Conservation (phyloP, 1,140 invertebrate species). For the Aphaenogaster rudis region DNA sequence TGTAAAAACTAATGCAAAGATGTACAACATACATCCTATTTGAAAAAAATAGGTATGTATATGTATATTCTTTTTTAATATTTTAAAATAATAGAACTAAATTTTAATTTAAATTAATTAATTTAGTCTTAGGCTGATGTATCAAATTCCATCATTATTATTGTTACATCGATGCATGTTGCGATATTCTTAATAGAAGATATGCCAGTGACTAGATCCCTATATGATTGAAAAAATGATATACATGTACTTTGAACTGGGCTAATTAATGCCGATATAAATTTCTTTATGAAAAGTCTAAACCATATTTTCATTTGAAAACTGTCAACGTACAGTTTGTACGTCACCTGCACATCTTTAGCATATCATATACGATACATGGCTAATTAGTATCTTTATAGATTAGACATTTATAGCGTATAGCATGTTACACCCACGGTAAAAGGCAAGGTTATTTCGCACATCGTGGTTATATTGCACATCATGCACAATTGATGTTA, state of each 20-base stretch:
- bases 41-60: conserved; percentile 4
- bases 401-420: conserved; percentile 55
- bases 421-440: conserved; percentile 54
- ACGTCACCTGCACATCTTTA: conserved; percentile 18
- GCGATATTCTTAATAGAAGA: conserved; percentile 5
- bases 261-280: not conserved
- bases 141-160: not conserved
- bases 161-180: not conserved
- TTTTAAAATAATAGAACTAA: not conserved
- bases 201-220: conserved; percentile 26
- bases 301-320: conserved; percentile 10
- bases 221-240: not conserved
- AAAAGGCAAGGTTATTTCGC: conserved; percentile 65
- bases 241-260: not conserved
- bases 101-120: conserved; percentile 15
- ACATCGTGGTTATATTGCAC: conserved; percentile 43
- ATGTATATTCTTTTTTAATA: not conserved
- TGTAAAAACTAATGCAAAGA: not conserved
- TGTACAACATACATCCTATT: not conserved
- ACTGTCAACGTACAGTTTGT: not conserved
- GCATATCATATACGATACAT: conserved; percentile 31
- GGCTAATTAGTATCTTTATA: conserved; percentile 20
- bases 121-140: not conserved
- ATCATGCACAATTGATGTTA: conserved; percentile 46
- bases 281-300: not conserved